Base-by-base conservation (phyloP, 2,888 invertebrate genomes). In the Orthonychiurus folsomi region DNA sequence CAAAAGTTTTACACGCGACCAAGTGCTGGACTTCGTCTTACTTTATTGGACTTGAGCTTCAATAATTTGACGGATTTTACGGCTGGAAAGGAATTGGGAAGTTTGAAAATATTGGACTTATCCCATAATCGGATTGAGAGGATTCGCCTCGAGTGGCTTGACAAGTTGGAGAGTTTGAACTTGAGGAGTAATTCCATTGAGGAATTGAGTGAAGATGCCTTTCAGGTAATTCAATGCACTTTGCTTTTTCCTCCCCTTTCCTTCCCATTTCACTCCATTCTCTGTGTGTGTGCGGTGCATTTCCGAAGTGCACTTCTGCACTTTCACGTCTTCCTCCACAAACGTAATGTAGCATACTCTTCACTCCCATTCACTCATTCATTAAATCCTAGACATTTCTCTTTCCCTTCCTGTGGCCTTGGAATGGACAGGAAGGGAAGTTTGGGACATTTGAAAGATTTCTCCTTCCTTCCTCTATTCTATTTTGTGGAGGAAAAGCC, bases 151-250 rank as follows among this genome's bases (percentile, higher is more conserved):
- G 63, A 65, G 56, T 54, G 63, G 57, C 65, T 73, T 50, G 58
- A 62, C 26, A 62, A 50, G 59, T 65, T 73, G 24, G 71, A 73
- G 60, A 73, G 73, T 63, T 65, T 73, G 66, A 73, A 73, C 70
- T 69, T 73, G 25, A 63, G 71, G 62, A 69, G 69, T 69, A 73
- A 73, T 68, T 66, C 60, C 53, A 68, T 73, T 66, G 60, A 63
- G 37, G 64, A 63, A 62, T 66, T 73, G n/a, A 61, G 65, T 59
- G 66, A 66, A 50, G 62, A 64, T 62, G 64, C 67, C 56, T 72
- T 72, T 66, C 72, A 72, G 69, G 72, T 72, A 52, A 20, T 37
- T 37, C 37, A 37, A 37, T 5, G 37, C 37, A 37, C 37, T 37
- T 37, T 37, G 37, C 37, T 37, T 15, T 37, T 37, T 37, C 37